Percentiles rank a stretch among this genome's conserved stretches.
These are phyloP conservation scores for Elachura formosa DNA, from an alignment of 2,113 vertebrate species.

Conservation along the genomic window DNA sequence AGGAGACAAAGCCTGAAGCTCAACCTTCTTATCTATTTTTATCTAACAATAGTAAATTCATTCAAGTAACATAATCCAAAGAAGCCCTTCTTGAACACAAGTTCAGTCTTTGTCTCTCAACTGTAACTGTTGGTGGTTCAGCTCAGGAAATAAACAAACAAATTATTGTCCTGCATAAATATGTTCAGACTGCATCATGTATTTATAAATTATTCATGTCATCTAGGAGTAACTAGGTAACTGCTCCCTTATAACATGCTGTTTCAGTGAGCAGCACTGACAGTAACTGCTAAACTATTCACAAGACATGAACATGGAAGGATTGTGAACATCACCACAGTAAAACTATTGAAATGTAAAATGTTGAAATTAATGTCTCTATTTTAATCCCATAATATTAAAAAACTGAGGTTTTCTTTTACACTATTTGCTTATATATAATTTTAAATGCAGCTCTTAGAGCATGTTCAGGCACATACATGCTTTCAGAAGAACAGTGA, in stretches of 20 bases:
- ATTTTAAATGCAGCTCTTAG: not conserved
- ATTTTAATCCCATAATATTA: not conserved
- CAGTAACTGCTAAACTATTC: not conserved
- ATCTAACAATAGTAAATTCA: not conserved
- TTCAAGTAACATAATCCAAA: not conserved
- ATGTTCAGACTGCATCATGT: not conserved
- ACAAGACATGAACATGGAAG: not conserved
- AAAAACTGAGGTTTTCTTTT: not conserved
- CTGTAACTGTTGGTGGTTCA: not conserved
- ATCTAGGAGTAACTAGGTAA: not conserved
- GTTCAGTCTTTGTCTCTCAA: not conserved
- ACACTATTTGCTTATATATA: not conserved
- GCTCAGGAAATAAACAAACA: conserved; percentile 15
- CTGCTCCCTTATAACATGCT: not conserved
- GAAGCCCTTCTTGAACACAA: not conserved
- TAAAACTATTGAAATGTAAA: not conserved
- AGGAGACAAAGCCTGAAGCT: not conserved
- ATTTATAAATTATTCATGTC: conserved; percentile 14
- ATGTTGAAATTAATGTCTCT: not conserved
- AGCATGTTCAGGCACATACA: not conserved
- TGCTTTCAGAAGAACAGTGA: not conserved
- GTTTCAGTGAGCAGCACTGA: not conserved
- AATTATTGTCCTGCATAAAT: conserved; percentile 2
- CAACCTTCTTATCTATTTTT: not conserved
- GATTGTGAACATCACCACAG: not conserved